Evolutionary conservation across 2,888 invertebrate genomes (phyloP), one percentile per base, ranked within the genome.

Genomic region (Synergus laeviventris): DNA sequence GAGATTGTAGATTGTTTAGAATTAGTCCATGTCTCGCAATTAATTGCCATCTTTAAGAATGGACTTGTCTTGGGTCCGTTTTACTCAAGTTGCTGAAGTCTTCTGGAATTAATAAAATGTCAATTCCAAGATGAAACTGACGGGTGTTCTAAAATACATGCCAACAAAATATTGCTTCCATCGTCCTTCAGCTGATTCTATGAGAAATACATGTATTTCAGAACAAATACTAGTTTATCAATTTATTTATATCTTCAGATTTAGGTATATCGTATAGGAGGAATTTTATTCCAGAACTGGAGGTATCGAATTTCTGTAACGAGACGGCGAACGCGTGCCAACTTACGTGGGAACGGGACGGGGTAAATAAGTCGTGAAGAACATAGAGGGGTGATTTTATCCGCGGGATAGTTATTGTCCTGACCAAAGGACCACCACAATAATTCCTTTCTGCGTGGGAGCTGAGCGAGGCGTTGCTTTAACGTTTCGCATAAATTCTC

Each of bases 401-500:
- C 66, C 78, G 78, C 56, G 36, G n/a, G 7, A 73, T 73, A 56
- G 73, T 73, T 56, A 56, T 73, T 56, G 77, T 78, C 74, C 78
- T 81, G 64, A 75, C 24, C 61, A 76, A 60, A 75, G 60, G 66
- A 78, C 49, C 75, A 74, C 61, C 59, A 12, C 66, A 38, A 64
- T 77, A 79, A 79, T 79, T 78, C 75, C 73, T 59, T 77, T 78
- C 56, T 59, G 79, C 76, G 81, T 79, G 73, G 79, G 81, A 74
- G 79, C 76, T 76, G 75, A 76, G 74, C 76, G 77, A 80, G 78
- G 76, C 77, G 74, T 80, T 76, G 74, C 75, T 76, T 73, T 75
- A 74, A 75, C 78, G 76, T 77, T 81, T 79, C 76, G 79, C 77
- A 81, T 81, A 81, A 81, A 81, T 81, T 79, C 78, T 76, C 54